Conservation (phyloP, 2,888 invertebrate species). For the Coenonympha arcania region DNA sequence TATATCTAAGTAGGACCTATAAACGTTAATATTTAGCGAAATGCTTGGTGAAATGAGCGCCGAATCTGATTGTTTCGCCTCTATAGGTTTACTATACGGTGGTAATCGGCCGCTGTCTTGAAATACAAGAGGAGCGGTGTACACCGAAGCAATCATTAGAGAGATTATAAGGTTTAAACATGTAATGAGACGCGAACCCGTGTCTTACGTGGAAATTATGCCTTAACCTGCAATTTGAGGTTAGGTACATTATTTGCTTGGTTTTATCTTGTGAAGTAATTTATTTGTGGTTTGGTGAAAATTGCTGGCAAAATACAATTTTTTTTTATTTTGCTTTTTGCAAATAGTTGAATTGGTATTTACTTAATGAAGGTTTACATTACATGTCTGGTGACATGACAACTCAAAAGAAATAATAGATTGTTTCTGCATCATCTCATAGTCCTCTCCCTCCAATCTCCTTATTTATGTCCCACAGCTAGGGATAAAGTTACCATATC, state of each 20-base stretch:
- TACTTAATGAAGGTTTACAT: no score
- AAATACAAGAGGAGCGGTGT: neutral
- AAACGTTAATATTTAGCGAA: neutral
- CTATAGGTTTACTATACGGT: neutral
- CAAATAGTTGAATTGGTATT: neutral
- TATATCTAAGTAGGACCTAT: no score
- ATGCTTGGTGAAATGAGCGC: neutral
- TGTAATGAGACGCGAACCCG: slow-evolving; percentile 5
- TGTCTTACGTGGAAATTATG: slow-evolving; percentile 11
- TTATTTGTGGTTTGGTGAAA: neutral
- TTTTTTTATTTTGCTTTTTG: neutral
- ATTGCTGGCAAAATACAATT: neutral
- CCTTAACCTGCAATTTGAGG: slow-evolving; percentile 4
- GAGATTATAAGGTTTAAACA: slow-evolving; percentile 5
- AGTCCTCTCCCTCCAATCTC: no score
- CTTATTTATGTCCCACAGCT: no score
- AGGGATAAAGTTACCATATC: no score
- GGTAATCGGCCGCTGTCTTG: neutral
- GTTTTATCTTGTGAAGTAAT: neutral
- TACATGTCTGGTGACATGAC: no score
- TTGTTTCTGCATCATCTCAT: no score
- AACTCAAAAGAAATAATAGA: no score
- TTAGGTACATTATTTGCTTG: neutral
- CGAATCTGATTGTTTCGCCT: neutral
- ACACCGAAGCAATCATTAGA: slow-evolving; percentile 5